Evolutionary conservation across 2,888 invertebrate species (phyloP).

Genomic region (Rhogogaster chlorosoma): DNA sequence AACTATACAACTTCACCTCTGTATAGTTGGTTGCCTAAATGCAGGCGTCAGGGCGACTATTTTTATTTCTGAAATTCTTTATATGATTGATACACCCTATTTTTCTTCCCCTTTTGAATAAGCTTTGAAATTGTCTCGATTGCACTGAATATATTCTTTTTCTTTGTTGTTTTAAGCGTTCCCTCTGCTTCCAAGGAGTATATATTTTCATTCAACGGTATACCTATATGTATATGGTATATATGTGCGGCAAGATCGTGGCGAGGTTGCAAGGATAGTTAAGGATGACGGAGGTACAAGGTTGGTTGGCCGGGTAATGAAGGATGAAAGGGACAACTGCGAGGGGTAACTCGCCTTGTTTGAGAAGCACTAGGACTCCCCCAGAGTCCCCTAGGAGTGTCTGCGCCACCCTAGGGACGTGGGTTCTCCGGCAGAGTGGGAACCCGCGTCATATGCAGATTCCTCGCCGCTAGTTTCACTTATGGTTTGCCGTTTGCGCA

Average conservation of each 20-base stretch:
- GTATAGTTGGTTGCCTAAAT: no score
- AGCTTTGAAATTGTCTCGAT: background rate
- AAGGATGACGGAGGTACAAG: constrained; percentile 54
- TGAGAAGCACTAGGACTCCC: constrained; percentile 67
- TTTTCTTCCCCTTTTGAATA: background rate
- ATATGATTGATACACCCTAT: background rate
- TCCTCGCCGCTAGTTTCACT: constrained; percentile 53
- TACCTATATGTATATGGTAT: no score
- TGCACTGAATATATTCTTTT: background rate
- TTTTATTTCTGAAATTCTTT: background rate
- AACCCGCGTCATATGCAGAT: constrained; percentile 72
- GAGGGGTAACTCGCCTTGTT: constrained; percentile 58
- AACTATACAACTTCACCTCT: no score
- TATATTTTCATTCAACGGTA: background rate
- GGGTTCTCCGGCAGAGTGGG: constrained; percentile 63
- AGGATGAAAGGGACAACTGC: constrained; percentile 63
- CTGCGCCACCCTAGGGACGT: constrained; percentile 64
- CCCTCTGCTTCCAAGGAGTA: background rate
- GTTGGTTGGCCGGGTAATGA: constrained; percentile 64
- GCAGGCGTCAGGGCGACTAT: no score
- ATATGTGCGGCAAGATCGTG: background rate
- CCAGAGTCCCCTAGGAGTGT: constrained; percentile 66
- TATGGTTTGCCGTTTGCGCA: constrained; percentile 44
- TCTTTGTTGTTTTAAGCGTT: background rate
- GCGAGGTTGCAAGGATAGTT: constrained; percentile 7